phyloP scores from a whole-genome alignment of 2,797 vertebrate species.

The Lutjanus campechanus region DNA sequence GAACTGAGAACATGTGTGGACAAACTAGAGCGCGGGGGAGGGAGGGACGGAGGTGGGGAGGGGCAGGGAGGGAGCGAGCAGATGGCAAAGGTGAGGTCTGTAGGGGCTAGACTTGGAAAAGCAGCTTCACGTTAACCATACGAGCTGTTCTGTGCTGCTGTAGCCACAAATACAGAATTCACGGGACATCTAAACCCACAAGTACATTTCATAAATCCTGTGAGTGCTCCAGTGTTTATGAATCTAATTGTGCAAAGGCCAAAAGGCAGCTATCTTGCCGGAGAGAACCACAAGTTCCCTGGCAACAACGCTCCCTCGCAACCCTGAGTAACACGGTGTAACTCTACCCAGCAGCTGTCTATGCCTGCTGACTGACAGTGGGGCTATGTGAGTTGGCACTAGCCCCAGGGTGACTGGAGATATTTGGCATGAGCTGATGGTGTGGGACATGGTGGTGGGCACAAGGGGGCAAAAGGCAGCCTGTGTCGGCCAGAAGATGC shows the following conservation, averaged over 20 bases:
- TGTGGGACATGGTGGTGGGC: constrained; percentile 62
- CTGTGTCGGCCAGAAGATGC: constrained; percentile 42
- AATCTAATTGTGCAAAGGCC: constrained; percentile 6
- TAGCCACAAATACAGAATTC: constrained; percentile 31
- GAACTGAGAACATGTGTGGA: constrained; percentile 79
- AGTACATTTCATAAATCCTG: background rate
- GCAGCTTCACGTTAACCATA: constrained; percentile 41
- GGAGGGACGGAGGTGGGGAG: background rate
- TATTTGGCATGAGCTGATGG: constrained; percentile 76
- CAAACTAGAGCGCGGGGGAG: constrained; percentile 53
- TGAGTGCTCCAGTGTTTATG: background rate
- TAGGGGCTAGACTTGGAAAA: constrained; percentile 45
- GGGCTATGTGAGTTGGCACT: constrained; percentile 73
- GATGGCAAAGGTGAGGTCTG: constrained; percentile 76
- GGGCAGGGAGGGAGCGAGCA: constrained; percentile 54
- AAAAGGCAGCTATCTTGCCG: constrained; percentile 8
- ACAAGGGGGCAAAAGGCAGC: constrained; percentile 59
- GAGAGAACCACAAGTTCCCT: constrained; percentile 58
- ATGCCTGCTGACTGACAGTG: constrained; percentile 74
- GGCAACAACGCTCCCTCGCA: constrained; percentile 63
- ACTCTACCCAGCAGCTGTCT: constrained; percentile 79
- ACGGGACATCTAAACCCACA: constrained; percentile 7
- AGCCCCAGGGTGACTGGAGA: constrained; percentile 70
- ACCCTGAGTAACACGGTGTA: constrained; percentile 64
- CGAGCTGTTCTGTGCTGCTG: constrained; percentile 34